Base-by-base conservation (phyloP, 2,888 invertebrate species). In the Sphaerophoria taeniata region DNA sequence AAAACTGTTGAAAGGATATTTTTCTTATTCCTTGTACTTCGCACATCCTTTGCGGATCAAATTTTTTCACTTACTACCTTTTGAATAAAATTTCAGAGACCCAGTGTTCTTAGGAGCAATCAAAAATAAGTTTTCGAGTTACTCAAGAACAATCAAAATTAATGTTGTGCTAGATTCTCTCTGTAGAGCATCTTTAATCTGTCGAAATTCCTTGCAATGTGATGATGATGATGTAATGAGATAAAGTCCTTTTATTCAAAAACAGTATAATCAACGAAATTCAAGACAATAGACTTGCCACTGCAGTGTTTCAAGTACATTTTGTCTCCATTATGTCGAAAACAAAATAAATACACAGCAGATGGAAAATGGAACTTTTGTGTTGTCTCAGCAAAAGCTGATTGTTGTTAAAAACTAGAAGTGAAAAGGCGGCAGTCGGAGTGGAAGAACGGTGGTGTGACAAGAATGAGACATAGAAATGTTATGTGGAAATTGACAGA, bases 261-360 rank as follows among this genome's bases (percentile, higher is more conserved):
- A 69, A 43, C 56, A 43, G 77, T 55, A 74, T 70, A 74, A 78
- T 74, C 63, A 82, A 78, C 77, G 36, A 78, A 70, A 67, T 67
- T 12, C 3, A n/a, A 47, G 74, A 83, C 78, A 83, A 78, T 71
- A 36, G 47, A 39, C 49, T 39, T 61, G 56, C 56, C 65, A 45
- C 73, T 65, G 83, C 74, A 79, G 79, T 74, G 47, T 63, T 79
- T 70, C 63, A 60, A 83, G 78, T 60, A 45, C 31, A 45, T 16
- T 49, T 33, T 72, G 49, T 76, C 12, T 63, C 71, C 43, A 75
- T 71, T 75, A 65, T 72, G 24, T 72, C 12, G 39, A 16, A 65
- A 61, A 43, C 36, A 49, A 72, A 31, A 61, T 43, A 72, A 61
- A 14, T 39, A 36, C 43, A 63, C 53, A 75, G 39, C 9, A 60